Evolutionary conservation across 2,888 invertebrate genomes (phyloP), one percentile per base, ranked within the genome.

Genomic region (Xestobium rufovillosum): DNA sequence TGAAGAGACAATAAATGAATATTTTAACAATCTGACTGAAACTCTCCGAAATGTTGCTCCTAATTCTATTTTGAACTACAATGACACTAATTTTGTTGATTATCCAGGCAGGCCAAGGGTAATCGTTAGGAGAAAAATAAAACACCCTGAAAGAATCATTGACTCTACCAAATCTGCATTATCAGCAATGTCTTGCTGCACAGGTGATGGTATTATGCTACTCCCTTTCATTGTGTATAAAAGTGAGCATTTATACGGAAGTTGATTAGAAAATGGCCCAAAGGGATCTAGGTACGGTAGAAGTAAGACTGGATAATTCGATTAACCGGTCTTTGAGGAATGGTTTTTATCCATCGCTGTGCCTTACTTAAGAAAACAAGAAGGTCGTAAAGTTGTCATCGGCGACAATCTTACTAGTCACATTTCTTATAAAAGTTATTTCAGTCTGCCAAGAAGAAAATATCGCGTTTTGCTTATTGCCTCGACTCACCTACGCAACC

Each of bases 61-160:
- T 14, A 6, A 33, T 29, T 43, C 42, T 31, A 48, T 51, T 9
- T 40, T 52, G 12, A 62, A 63, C 36, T 61, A 31, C 10, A 57
- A 62, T 39, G 57, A 60, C 38, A 58, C 55, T 2, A 58, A 57
- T 31, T 39, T 63, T 3, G 33, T 45, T 4, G 60, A 60, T 37
- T 55, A 62, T 31, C 55, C 57, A 14, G 59, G 56, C 1, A 43
- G 39, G 30, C 43, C 45, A 38, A 53, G 26, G 29, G 26, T 37
- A 14, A 13, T 32, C 13, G 26, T 32, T n/a, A 37, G 32, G 14
- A 25, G 37, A 17, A 32, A 32, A 17, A 17, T 14, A n/a, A 37
- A 37, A 27, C 26, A 32, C 26, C 25, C 37, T 11, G 32, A 26
- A 23, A 19, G 27, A 14, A 17, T 31, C 15, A 25, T 37, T 26